Evolutionary conservation across 2,888 invertebrate genomes (phyloP).

Genomic region (Oscheius sp.): DNA sequence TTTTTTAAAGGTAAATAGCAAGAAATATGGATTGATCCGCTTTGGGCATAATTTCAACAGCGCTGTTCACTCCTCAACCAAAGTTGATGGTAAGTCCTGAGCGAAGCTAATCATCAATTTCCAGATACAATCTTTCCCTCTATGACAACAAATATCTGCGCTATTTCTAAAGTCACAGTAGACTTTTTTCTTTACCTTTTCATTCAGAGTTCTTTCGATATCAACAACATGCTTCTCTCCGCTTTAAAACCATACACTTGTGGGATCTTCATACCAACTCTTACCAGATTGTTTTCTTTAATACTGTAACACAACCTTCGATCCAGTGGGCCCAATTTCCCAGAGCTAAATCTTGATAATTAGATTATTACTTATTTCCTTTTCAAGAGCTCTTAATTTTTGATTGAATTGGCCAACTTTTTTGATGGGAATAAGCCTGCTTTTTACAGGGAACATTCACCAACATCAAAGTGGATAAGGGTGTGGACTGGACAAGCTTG

Average conservation of each 20-base stretch:
- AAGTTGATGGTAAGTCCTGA: constrained; percentile 82
- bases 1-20: no score
- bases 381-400: no score
- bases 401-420: no score
- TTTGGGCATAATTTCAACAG: constrained; percentile 98
- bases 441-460: constrained; percentile 80
- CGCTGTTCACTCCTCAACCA: constrained; percentile 98
- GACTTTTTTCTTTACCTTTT: constrained; percentile 72
- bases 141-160: constrained; percentile 99
- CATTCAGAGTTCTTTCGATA: constrained; percentile 83
- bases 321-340: constrained; percentile 87
- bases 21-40: constrained; percentile 96
- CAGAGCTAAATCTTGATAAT: no score
- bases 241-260: constrained; percentile 90
- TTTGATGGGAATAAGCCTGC: no score
- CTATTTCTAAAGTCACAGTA: constrained; percentile 96
- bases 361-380: no score
- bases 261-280: constrained; percentile 98
- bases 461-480: constrained; percentile 85
- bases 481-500: constrained; percentile 49
- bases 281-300: constrained; percentile 74
- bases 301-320: constrained; percentile 82
- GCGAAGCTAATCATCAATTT: constrained; percentile 53
- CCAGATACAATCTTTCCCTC: constrained; percentile 90
- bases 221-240: constrained; percentile 98